Base-by-base conservation (phyloP, 2,113 vertebrate species). In the Odontophorus gujanensis region DNA sequence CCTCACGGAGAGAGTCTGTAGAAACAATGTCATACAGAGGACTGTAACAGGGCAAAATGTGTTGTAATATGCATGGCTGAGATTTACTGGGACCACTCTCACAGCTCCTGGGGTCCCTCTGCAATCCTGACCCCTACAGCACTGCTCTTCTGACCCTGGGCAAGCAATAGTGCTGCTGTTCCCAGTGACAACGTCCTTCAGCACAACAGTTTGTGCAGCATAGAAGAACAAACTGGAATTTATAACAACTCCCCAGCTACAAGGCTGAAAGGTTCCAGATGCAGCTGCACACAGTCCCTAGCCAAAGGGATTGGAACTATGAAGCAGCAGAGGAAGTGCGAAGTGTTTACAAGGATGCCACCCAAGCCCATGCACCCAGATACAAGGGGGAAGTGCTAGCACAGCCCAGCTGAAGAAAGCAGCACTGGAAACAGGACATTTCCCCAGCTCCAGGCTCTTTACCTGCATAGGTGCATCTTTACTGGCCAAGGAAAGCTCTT, bases 381-480 rank as follows among this genome's bases (percentile, higher is more conserved):
- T 65, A 40, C 20, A 42, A 58, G 58, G 28, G 19, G 25, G 51
- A 92, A 93, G 89, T 3, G 20, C 57, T 43, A 89, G 50, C 87
- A 66, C 12, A 77, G 75, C 59, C 72, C 53, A 88, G 57, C n/a
- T 68, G 38, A 83, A 82, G 69, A 71, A 42, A 12, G 8, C 36
- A 85, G 34, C 61, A 71, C 1, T 74, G 69, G 55, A 87, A 90
- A 86, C 6, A 43, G 36, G 32, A 88, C 25, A 32, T 66, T 81
- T 86, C 57, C 74, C 67, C 78, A 73, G 11, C 42, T 77, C 71
- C 53, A 61, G 84, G 59, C 26, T 87, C 74, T 76, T 97, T 96
- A 97, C 95, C 97, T 97, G 96, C 95, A 94, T 47, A 57, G 55
- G 73, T 50, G 57, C 71, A 45, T 90, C 87, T 92, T 79, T 76